Conservation (phyloP, 2,113 vertebrate genomes). For the Orycteropus afer region DNA sequence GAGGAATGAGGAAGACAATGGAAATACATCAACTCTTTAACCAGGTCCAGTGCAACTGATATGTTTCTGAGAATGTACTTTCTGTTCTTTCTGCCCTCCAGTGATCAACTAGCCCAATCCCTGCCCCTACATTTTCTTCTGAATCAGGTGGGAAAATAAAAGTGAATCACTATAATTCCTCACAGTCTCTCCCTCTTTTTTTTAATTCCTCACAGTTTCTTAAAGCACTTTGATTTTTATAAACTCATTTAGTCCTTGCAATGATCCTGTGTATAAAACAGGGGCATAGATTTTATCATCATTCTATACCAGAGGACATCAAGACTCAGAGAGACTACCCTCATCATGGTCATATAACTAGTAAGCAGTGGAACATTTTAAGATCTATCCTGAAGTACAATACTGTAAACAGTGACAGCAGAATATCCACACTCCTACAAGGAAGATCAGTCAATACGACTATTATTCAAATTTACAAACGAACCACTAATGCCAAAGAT, state of each 20-base stretch:
- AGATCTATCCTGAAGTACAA: no score
- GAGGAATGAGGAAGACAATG: not conserved
- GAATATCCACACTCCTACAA: no score
- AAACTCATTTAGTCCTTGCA: not conserved
- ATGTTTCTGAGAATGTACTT: not conserved
- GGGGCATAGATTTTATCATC: not conserved
- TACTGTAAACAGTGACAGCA: no score
- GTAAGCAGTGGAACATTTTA: not conserved
- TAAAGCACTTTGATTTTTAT: constrained; percentile 21
- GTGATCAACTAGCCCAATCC: not conserved
- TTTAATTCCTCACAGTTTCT: not conserved
- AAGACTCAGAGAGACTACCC: not conserved
- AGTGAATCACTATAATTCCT: not conserved
- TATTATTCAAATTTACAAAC: no score
- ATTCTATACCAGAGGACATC: not conserved
- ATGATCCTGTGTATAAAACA: not conserved
- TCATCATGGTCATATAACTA: not conserved
- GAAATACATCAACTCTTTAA: not conserved
- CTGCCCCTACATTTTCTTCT: not conserved
- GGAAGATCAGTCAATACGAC: no score
- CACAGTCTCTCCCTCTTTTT: not conserved
- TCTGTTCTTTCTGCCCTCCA: not conserved
- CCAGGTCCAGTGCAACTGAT: not conserved
- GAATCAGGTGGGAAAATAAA: constrained; percentile 49
- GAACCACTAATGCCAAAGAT: no score